These are phyloP conservation scores for Dromas ardeola DNA, from an alignment of 2,113 vertebrate species.

Conservation along the genomic window DNA sequence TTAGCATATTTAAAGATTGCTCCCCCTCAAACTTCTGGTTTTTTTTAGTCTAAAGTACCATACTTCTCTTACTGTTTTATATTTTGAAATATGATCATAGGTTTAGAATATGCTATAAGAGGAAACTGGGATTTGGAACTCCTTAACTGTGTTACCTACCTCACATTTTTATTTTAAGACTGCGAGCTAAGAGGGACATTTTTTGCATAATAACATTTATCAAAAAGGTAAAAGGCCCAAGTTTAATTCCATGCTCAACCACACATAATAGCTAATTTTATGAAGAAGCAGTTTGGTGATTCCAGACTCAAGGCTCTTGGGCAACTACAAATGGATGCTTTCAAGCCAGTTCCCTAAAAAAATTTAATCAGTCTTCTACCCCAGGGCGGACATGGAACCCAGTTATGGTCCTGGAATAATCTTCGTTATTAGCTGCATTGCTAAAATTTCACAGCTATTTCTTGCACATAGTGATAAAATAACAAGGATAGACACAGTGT, in stretches of 20 bases:
- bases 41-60: not conserved
- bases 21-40: not conserved
- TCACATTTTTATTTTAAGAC: not conserved
- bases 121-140: not conserved
- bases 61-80: not conserved
- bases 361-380: not conserved
- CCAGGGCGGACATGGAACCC: not conserved
- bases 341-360: not conserved
- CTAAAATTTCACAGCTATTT: not conserved
- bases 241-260: not conserved
- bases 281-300: not conserved
- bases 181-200: not conserved
- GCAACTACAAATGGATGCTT: not conserved
- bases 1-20: not conserved
- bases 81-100: not conserved
- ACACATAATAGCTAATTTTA: not conserved
- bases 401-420: not conserved
- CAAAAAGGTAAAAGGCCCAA: not conserved
- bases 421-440: not conserved
- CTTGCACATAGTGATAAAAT: not conserved
- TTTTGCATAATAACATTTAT: not conserved
- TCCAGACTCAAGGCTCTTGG: not conserved
- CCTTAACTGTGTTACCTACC: not conserved
- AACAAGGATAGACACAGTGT: not conserved
- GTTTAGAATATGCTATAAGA: not conserved